phyloP scores from a whole-genome alignment of 2,797 vertebrate species.

The Erpetoichthys calabaricus region DNA sequence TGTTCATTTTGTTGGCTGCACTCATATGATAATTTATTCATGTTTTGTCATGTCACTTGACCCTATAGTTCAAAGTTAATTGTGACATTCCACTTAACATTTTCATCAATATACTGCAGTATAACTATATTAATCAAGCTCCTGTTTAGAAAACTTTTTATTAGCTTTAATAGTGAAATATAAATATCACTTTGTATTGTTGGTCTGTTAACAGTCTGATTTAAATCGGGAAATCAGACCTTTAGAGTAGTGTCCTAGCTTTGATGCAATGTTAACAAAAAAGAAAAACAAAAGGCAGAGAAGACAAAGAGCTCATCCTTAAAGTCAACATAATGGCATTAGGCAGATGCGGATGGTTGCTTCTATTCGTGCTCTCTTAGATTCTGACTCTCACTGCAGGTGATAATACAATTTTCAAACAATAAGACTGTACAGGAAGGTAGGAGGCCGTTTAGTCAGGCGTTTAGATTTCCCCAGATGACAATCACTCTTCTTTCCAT shows the following conservation, averaged over 20 bases:
- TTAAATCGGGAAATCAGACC: no score
- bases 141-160: no score
- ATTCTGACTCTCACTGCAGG: conserved; percentile 19
- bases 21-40: no score
- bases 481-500: conserved; percentile 7
- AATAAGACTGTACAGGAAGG: conserved; percentile 17
- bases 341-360: conserved; percentile 35
- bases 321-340: conserved; percentile 26
- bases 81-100: no score
- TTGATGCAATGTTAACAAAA: neutral
- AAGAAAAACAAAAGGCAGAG: neutral
- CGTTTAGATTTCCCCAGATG: conserved; percentile 22
- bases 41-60: no score
- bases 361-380: neutral
- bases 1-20: no score
- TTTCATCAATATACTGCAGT: no score
- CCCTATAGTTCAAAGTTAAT: no score
- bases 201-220: no score
- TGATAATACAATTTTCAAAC: conserved; percentile 27
- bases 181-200: no score
- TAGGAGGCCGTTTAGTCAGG: conserved; percentile 12
- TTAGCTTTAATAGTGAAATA: no score
- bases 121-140: no score
- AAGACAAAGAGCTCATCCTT: conserved; percentile 3
- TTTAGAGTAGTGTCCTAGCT: neutral